Evolutionary conservation across 1,140 invertebrate genomes (phyloP).

Genomic region (Campoletis sonorensis): DNA sequence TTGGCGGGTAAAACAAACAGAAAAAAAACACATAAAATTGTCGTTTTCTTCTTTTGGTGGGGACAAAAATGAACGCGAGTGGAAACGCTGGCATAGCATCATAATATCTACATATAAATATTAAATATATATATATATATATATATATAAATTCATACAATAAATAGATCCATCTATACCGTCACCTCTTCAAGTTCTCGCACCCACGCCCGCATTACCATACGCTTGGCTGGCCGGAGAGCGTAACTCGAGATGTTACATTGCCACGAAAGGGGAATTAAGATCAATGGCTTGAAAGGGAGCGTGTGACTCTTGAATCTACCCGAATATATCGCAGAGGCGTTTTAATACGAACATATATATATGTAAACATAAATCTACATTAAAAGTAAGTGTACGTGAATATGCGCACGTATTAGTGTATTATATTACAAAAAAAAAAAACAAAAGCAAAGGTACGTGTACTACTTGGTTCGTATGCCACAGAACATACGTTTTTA

Average conservation of each 20-base stretch:
- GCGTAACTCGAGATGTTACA: constrained; percentile 54
- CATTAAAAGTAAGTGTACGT: too few relatives aligned
- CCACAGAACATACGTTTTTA: constrained; percentile 1
- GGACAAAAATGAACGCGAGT: too few relatives aligned
- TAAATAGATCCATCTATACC: neutral
- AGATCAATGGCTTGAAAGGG: constrained; percentile 54
- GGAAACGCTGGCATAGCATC: too few relatives aligned
- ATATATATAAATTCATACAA: too few relatives aligned
- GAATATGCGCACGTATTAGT: constrained; percentile 1
- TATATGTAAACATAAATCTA: neutral
- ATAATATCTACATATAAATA: too few relatives aligned
- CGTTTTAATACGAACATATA: constrained; percentile 19
- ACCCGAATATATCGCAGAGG: constrained; percentile 48
- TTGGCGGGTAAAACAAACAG: too few relatives aligned
- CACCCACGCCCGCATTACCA: constrained; percentile 45
- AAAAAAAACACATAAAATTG: too few relatives aligned
- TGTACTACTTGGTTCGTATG: neutral
- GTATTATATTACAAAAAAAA: constrained; percentile 39
- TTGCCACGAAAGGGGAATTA: constrained; percentile 51
- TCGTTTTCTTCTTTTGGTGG: too few relatives aligned
- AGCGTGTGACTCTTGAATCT: constrained; percentile 55
- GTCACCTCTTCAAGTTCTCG: constrained; percentile 7
- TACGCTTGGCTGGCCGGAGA: constrained; percentile 31
- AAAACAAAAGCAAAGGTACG: neutral
- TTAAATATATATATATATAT: too few relatives aligned